Conservation (phyloP, 2,797 vertebrate genomes). For the Falco peregrinus region DNA sequence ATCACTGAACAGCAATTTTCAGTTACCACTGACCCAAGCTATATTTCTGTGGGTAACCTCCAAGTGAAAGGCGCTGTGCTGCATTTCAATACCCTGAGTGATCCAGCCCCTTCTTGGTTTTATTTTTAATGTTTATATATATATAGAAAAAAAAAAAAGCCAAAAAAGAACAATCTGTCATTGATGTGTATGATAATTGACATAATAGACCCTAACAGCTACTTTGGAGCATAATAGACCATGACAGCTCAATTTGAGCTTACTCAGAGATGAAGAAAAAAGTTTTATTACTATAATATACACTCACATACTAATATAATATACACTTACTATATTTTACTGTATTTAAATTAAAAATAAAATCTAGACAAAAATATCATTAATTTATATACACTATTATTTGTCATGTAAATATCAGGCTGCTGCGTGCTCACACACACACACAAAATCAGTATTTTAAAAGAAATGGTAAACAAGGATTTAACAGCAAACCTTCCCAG, state of each 20-base stretch:
- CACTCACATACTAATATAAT: background rate
- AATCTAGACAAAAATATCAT: background rate
- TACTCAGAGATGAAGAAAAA: background rate
- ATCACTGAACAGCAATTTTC: background rate
- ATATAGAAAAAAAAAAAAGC: background rate
- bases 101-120: background rate
- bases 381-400: background rate
- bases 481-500: background rate
- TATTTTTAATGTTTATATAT: background rate
- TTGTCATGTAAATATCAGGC: background rate
- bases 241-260: constrained; percentile 45
- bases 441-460: background rate
- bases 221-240: constrained; percentile 14
- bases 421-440: background rate
- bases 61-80: background rate
- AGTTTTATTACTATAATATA: background rate
- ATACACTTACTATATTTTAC: background rate
- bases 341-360: background rate
- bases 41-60: background rate
- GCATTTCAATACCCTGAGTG: background rate
- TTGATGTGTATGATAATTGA: constrained; percentile 40
- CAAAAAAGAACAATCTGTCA: constrained; percentile 6
- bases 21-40: background rate
- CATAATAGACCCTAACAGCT: constrained; percentile 45
- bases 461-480: background rate